Conservation (phyloP, 2,888 invertebrate genomes). For the Aphodius granarius region DNA sequence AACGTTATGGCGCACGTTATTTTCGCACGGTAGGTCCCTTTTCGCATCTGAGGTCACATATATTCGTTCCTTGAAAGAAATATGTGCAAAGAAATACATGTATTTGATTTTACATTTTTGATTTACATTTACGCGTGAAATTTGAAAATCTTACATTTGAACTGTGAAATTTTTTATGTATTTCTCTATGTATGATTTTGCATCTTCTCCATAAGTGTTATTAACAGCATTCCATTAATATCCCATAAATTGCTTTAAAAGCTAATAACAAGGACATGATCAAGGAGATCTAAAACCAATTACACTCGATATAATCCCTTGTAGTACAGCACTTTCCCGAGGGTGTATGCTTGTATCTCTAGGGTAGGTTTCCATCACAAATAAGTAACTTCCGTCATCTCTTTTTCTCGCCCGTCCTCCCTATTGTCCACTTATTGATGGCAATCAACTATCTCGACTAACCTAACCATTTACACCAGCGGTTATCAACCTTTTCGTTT, state of each 20-base stretch:
- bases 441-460: background rate
- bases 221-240: background rate
- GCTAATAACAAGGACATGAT: background rate
- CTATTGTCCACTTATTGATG: background rate
- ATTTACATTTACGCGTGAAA: too few species aligned
- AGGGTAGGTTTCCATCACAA: background rate
- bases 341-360: background rate
- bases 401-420: background rate
- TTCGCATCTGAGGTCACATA: too few species aligned
- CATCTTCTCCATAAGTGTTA: background rate
- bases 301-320: background rate
- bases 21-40: too few species aligned
- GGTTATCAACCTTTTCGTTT: too few species aligned
- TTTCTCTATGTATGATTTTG: background rate
- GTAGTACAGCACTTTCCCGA: background rate
- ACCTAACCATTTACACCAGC: background rate
- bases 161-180: background rate
- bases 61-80: too few species aligned
- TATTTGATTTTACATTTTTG: too few species aligned
- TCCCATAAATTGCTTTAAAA: background rate
- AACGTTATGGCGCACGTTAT: too few species aligned
- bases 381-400: background rate
- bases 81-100: too few species aligned
- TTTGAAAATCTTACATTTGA: too few species aligned
- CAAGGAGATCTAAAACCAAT: background rate